Evolutionary conservation across 2,888 invertebrate species (phyloP).

Genomic region (Bedellia somnulentella): DNA sequence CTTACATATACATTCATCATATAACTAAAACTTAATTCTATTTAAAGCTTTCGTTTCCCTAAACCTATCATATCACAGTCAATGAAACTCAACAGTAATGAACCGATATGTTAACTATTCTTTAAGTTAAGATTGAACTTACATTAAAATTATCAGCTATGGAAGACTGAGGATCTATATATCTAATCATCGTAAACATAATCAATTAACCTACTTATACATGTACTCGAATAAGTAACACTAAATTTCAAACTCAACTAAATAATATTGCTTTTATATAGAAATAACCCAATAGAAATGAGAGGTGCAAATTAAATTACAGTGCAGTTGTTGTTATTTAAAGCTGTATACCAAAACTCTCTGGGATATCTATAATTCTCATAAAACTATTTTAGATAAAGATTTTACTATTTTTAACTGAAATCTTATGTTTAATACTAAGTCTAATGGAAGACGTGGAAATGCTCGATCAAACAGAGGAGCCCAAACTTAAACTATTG

Average conservation of each 20-base stretch:
- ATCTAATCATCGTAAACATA: no score
- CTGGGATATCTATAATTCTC: slow-evolving; percentile 14
- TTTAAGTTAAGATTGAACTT: no score
- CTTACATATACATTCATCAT: no score
- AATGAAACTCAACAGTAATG: slow-evolving; percentile 27
- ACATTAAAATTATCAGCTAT: no score
- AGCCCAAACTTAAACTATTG: slow-evolving; percentile 31
- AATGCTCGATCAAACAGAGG: slow-evolving; percentile 18
- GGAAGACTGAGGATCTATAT: slow-evolving; percentile 42
- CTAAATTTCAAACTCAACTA: not conserved
- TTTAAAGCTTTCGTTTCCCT: slow-evolving; percentile 11
- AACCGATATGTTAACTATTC: no score
- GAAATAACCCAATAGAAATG: no score
- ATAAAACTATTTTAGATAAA: not conserved
- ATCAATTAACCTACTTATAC: no score
- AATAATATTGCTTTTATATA: slow-evolving; percentile 5
- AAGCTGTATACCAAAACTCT: slow-evolving; percentile 61
- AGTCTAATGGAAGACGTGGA: slow-evolving; percentile 53
- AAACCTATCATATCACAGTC: slow-evolving; percentile 34
- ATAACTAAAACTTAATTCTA: slow-evolving; percentile 12
- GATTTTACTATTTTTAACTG: no score
- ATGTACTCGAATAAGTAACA: no score
- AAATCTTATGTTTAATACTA: no score
- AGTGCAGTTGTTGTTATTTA: slow-evolving; percentile 44
- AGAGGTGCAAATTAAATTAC: slow-evolving; percentile 45